A percentile compares a stretch with the other conserved stretches of the same genome.
Conservation (phyloP, 1,140 invertebrate species). For the Hormaphis cornu region DNA sequence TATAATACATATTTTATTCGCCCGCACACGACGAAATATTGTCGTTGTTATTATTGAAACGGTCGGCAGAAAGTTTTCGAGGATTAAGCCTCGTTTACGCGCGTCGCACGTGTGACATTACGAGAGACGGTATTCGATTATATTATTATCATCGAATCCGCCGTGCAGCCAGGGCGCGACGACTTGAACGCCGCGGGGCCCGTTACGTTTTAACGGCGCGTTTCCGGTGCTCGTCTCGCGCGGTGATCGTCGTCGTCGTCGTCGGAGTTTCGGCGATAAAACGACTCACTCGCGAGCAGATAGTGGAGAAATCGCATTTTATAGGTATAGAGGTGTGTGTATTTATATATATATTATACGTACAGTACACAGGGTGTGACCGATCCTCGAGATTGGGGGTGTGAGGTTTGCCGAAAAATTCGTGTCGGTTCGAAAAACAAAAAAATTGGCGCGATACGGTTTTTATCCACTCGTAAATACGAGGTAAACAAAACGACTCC, state of each 20-base stretch:
- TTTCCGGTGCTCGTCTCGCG: background rate
- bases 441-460: no score
- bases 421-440: no score
- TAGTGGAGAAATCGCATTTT: background rate
- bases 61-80: background rate
- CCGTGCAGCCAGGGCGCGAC: background rate
- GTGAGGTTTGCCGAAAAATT: no score
- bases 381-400: no score
- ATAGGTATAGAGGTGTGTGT: background rate
- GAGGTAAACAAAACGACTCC: no score
- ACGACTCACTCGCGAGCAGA: background rate
- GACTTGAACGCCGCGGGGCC: background rate
- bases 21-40: background rate
- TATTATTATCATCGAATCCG: background rate
- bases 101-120: conserved; percentile 12
- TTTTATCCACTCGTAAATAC: no score
- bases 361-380: no score
- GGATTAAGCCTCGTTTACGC: background rate
- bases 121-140: background rate
- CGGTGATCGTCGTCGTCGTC: background rate
- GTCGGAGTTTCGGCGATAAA: conserved; percentile 10
- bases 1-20: background rate
- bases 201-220: conserved; percentile 26
- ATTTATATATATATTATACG: conserved; percentile 1
- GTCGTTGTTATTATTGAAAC: background rate